Evolutionary conservation across 2,888 invertebrate genomes (phyloP).

Genomic region (Spilarctia lutea): DNA sequence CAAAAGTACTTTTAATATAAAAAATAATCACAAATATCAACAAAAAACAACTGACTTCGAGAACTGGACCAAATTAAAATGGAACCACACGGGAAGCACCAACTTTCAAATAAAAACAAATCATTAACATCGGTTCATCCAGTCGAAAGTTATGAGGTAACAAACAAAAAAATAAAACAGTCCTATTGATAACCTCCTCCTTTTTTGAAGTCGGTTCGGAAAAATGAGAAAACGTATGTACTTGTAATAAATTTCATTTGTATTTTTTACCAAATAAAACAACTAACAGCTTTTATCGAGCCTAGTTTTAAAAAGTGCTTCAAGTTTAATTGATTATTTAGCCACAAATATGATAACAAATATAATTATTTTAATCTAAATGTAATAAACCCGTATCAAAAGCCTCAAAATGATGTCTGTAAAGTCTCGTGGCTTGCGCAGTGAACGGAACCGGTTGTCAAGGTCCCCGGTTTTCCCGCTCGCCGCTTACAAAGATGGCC

Average conservation of each 20-base stretch:
- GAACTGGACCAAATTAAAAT: too few species aligned
- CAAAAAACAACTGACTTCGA: too few species aligned
- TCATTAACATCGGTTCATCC: too few species aligned
- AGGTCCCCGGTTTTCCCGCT: constrained; percentile 81
- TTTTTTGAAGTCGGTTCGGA: too few species aligned
- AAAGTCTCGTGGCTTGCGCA: constrained; percentile 54
- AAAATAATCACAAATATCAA: too few species aligned
- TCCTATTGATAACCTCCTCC: too few species aligned
- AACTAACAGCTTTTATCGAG: not conserved
- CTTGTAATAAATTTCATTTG: not conserved
- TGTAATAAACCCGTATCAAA: constrained; percentile 17
- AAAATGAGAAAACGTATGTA: not conserved
- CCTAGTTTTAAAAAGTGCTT: not conserved
- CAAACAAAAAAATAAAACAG: too few species aligned
- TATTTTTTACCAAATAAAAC: not conserved
- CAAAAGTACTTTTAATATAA: not conserved
- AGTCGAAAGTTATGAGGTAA: too few species aligned
- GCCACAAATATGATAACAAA: not conserved
- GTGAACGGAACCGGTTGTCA: constrained; percentile 79
- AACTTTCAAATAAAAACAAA: too few species aligned
- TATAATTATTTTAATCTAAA: not conserved
- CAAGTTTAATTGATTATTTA: not conserved
- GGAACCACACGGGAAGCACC: too few species aligned
- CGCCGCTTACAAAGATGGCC: constrained; percentile 59
- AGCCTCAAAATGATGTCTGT: constrained; percentile 45